A percentile compares a stretch with the other conserved stretches of the same genome.
phyloP scores from a whole-genome alignment of 2,113 vertebrate species.

The Callaeas wilsoni region DNA sequence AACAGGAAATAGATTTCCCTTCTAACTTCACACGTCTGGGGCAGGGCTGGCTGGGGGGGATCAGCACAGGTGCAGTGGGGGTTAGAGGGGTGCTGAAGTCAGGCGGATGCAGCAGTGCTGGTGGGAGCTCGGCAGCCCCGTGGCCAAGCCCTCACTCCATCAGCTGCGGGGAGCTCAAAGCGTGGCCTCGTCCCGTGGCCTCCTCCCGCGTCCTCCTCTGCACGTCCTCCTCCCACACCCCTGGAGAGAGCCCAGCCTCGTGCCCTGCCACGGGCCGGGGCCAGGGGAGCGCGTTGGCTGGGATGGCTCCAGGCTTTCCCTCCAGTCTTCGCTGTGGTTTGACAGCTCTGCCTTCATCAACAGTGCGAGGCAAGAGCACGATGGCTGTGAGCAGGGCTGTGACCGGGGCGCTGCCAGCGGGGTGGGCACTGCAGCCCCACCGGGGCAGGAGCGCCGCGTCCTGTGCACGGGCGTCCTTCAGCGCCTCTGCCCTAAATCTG shows the following conservation, averaged over 20 bases:
- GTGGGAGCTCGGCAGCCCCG: fast-evolving
- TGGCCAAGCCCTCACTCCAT: fast-evolving
- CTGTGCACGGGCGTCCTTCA: background rate
- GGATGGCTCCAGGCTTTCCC: background rate
- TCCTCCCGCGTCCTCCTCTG: background rate
- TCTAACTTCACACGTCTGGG: background rate
- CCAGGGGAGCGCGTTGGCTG: fast-evolving
- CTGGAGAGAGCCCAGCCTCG: fast-evolving
- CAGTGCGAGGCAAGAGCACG: background rate
- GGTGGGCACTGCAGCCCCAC: background rate
- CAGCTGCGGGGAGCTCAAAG: background rate
- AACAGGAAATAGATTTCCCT: constrained; percentile 28
- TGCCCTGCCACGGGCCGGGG: fast-evolving
- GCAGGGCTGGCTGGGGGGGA: background rate
- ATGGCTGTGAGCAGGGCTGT: no score
- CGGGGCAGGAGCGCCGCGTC: background rate
- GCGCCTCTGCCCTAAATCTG: fast-evolving
- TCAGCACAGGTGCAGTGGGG: background rate
- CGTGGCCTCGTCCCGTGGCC: fast-evolving
- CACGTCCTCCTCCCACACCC: background rate
- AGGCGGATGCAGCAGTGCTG: background rate
- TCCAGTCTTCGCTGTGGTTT: background rate
- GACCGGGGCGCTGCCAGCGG: background rate
- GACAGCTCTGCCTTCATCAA: background rate
- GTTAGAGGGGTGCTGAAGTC: background rate